These are phyloP conservation scores for Oryzias dopingdopingensis DNA, from an alignment of 2,797 vertebrate species.

Conservation along the genomic window DNA sequence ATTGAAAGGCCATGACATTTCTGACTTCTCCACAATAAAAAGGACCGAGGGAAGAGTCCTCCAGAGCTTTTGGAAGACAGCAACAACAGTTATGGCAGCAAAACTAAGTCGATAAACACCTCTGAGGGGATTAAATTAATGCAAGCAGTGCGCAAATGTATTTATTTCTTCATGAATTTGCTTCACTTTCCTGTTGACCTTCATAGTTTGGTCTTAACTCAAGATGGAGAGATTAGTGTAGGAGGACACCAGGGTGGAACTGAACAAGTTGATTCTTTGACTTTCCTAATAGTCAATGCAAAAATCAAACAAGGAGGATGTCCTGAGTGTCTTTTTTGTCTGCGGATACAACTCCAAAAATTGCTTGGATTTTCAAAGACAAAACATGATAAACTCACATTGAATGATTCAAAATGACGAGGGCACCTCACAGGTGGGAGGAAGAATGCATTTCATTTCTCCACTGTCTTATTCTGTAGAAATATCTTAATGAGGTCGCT, in stretches of 20 bases:
- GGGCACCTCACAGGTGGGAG: not conserved
- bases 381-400: constrained; percentile 3
- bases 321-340: no score
- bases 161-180: not conserved
- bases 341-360: no score
- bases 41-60: constrained; percentile 13
- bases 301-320: not conserved
- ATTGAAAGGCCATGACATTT: constrained; percentile 64
- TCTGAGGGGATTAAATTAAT: not conserved
- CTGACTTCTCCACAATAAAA: constrained; percentile 12
- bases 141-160: not conserved
- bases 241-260: constrained; percentile 56
- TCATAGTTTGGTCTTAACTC: constrained; percentile 21
- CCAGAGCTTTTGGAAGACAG: constrained; percentile 20
- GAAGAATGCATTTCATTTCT: constrained; percentile 6
- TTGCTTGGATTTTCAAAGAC: constrained; percentile 2
- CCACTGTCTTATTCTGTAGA: not conserved
- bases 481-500: constrained; percentile 5
- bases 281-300: constrained; percentile 26
- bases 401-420: constrained; percentile 9
- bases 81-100: not conserved
- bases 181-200: constrained; percentile 3
- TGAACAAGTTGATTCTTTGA: constrained; percentile 45
- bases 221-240: constrained; percentile 39
- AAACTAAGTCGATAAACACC: not conserved